Conservation (phyloP, 2,113 vertebrate species). For the Calcarius ornatus region DNA sequence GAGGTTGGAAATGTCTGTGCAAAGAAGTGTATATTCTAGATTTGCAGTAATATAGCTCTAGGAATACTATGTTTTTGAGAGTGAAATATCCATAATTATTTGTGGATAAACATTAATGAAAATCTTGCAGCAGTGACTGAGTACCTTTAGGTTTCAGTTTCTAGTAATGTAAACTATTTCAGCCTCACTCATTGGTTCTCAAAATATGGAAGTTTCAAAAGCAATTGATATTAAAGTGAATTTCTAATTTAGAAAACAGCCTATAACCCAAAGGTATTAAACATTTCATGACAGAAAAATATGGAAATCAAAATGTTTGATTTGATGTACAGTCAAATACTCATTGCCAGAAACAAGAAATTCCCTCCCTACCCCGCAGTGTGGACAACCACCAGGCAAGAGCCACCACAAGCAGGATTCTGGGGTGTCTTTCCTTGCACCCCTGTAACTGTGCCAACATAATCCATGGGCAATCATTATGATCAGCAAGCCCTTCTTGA, state of each 20-base stretch:
- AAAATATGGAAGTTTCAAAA: slow-evolving; percentile 18
- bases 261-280: slow-evolving; percentile 14
- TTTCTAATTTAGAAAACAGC: slow-evolving; percentile 5
- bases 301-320: background rate
- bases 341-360: background rate
- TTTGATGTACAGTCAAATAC: background rate
- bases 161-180: background rate
- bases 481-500: background rate
- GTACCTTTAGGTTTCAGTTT: background rate
- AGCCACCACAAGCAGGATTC: background rate
- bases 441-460: background rate
- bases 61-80: background rate
- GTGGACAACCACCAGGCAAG: background rate
- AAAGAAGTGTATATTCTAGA: background rate
- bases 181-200: background rate
- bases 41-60: background rate
- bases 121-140: background rate
- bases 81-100: background rate
- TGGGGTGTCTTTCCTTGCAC: background rate
- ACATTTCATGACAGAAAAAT: slow-evolving; percentile 4
- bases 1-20: background rate
- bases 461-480: background rate
- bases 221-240: slow-evolving; percentile 21
- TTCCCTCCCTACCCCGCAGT: background rate
- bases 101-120: background rate